Percentiles rank a stretch among this genome's conserved stretches.
Conservation (phyloP, 1,140 invertebrate species). For the Hirudo medicinalis region DNA sequence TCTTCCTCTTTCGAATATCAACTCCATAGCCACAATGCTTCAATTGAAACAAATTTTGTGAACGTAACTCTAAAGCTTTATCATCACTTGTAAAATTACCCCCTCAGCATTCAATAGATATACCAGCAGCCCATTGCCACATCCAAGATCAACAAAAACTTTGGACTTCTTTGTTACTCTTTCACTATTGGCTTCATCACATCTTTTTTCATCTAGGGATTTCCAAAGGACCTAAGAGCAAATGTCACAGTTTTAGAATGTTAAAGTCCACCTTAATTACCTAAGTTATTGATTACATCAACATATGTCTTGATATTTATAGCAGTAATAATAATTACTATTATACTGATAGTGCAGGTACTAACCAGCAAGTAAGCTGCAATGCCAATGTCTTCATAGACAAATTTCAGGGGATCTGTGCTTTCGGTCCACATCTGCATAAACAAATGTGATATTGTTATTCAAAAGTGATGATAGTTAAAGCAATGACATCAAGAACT, state of each 20-base stretch:
- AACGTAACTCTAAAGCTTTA: neutral
- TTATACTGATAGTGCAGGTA: conserved; percentile 1
- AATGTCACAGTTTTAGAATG: no score
- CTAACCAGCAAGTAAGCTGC: conserved; percentile 70
- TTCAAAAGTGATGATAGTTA: neutral
- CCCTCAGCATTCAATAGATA: conserved; percentile 73
- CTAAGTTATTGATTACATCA: no score
- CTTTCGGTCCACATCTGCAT: conserved; percentile 62
- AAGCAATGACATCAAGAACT: conserved; percentile 22
- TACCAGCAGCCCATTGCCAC: conserved; percentile 88
- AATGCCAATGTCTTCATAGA: conserved; percentile 91
- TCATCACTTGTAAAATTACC: conserved; percentile 28
- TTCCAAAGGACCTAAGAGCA: no score
- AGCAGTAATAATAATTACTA: neutral
- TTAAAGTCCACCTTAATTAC: no score
- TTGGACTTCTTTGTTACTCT: conserved; percentile 40
- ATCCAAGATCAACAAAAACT: conserved; percentile 82
- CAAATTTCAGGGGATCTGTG: conserved; percentile 84
- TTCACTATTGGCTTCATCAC: conserved; percentile 34
- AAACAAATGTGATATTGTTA: neutral
- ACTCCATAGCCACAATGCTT: conserved; percentile 62
- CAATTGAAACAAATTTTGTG: conserved; percentile 7
- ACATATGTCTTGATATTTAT: neutral
- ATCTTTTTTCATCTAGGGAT: conserved; percentile 10
- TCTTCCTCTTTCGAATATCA: conserved; percentile 73